phyloP scores from a whole-genome alignment of 1,140 invertebrate genomes.

The Diploscapter pachys region DNA sequence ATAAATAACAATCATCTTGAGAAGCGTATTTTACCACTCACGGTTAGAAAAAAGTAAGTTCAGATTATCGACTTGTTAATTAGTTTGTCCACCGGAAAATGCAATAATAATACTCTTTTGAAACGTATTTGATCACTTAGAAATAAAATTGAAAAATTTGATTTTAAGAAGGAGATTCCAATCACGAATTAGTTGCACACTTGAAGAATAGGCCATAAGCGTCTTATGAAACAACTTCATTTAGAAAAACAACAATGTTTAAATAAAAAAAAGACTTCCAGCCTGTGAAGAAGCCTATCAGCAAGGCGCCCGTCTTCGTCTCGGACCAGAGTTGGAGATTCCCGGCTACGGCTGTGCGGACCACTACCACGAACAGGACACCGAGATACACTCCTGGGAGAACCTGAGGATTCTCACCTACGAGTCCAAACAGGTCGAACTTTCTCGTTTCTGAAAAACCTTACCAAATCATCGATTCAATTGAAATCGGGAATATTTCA shows the following conservation, averaged over 20 bases:
- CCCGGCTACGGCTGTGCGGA: constrained; percentile 96
- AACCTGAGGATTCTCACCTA: constrained; percentile 77
- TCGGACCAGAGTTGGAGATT: constrained; percentile 92
- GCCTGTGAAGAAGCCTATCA: constrained; percentile 70
- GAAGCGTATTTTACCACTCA: neutral
- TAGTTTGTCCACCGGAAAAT: too few relatives aligned
- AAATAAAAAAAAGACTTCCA: constrained; percentile 30
- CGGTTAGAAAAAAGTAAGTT: too few relatives aligned
- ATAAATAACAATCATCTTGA: too few relatives aligned
- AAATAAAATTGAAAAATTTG: too few relatives aligned
- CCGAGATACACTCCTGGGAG: constrained; percentile 90
- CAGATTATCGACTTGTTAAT: too few relatives aligned
- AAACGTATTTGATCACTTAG: too few relatives aligned
- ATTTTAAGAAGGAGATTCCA: too few relatives aligned
- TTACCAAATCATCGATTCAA: too few relatives aligned
- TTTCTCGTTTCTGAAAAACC: too few relatives aligned
- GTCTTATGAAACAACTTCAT: neutral
- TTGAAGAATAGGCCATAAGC: neutral
- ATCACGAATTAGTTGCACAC: too few relatives aligned
- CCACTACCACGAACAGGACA: constrained; percentile 94
- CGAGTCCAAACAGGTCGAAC: constrained; percentile 69
- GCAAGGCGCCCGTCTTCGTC: constrained; percentile 79
- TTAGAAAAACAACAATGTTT: constrained; percentile 66
- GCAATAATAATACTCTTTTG: too few relatives aligned
- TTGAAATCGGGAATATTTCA: too few relatives aligned